Evolutionary conservation across 2,797 vertebrate species (phyloP).

Genomic region (Peromyscus aztecus): DNA sequence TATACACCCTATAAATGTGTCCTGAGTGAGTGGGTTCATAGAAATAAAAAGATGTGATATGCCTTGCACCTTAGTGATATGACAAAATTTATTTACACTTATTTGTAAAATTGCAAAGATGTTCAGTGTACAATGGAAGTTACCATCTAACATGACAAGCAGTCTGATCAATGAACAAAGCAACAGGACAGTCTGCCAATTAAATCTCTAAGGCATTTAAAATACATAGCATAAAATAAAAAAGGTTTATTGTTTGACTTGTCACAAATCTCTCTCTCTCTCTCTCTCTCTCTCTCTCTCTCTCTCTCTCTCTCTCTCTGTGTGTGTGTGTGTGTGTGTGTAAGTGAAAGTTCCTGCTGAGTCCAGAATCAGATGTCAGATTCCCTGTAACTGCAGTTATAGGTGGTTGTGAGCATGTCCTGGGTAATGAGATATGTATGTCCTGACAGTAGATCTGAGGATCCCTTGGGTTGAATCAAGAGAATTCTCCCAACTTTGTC

Average conservation of each 20-base stretch:
- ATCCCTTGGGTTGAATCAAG: slow-evolving; percentile 6
- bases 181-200: slow-evolving; percentile 5
- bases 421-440: background rate
- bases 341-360: background rate
- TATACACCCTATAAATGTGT: background rate
- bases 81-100: background rate
- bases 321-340: background rate
- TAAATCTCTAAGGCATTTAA: slow-evolving; percentile 63
- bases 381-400: background rate
- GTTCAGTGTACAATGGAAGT: background rate
- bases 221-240: background rate
- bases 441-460: background rate
- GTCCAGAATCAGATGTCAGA: background rate
- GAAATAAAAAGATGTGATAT: background rate
- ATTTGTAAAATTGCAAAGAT: background rate
- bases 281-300: background rate
- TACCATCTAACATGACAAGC: background rate
- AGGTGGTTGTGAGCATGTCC: background rate
- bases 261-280: background rate
- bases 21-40: background rate
- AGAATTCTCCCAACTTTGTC: slow-evolving; percentile 23
- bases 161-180: slow-evolving; percentile 42
- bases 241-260: background rate
- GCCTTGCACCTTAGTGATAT: background rate
- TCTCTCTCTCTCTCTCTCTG: background rate